Base-by-base conservation (phyloP, 2,113 vertebrate genomes). In the Oxyruncus cristatus region DNA sequence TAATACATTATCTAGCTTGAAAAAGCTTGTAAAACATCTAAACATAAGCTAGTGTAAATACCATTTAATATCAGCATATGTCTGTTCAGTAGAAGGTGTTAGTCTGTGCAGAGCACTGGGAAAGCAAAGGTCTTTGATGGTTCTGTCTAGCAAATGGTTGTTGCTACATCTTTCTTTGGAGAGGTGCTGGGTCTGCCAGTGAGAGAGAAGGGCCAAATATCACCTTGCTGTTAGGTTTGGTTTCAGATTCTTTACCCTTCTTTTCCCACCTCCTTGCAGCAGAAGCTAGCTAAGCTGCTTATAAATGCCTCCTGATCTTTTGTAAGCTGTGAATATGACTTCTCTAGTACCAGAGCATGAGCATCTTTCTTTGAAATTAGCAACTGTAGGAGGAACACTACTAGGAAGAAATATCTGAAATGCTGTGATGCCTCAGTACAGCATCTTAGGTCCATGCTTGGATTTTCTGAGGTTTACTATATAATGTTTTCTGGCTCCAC, bases 71-170 rank as follows among this genome's bases (percentile, higher is more conserved):
- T 19, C 22, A 44, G 32, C 1, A 5, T 1, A 0, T 35, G 21
- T 70, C 58, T 83, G 0, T 83, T 92, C 42, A 75, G 62, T 50
- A 42, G 70, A 50, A 89, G 14, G 5, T 37, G 9, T 49, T 50
- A 24, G 15, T 42, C 30, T 41, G 39, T 81, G 44, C 41, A 65
- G 28, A 70, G 28, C 35, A 5, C 1, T 66, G 50, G 76, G 52
- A 62, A 86, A 55, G 42, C 65, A 74, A 67, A 87, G 0, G 0
- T 39, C n/a, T 72, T 59, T 55, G 65, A 23, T 0, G 1, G 0
- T 72, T 78, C 42, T 82, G 21, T 39, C 12, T 53, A 33, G 26
- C 70, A 78, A 55, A 26, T 17, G 26, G 22, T 52, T 73, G 28
- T 55, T 90, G 55, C 73, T 52, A 7, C 11, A 23, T 49, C 18